Evolutionary conservation across 35 echinoderm and acorn worm species (phyloP).

Genomic region (Lytechinus variegatus): DNA sequence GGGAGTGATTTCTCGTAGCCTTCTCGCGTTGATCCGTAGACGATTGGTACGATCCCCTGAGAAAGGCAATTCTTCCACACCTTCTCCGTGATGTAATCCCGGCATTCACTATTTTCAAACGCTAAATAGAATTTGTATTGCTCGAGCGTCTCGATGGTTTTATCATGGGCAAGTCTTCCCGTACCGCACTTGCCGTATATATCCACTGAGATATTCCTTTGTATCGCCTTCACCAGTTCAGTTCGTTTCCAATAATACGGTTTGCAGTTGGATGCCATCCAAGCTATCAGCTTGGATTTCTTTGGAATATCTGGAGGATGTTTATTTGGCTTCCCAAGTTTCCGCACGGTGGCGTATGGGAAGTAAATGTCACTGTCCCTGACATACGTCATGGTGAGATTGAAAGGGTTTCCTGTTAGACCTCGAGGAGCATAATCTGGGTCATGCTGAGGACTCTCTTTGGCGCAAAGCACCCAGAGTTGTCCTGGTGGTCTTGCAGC

Average conservation of each 20-base stretch:
- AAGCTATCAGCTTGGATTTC: conserved; percentile 62
- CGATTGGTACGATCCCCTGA: conserved; percentile 60
- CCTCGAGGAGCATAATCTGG: background rate
- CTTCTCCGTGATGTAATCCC: conserved; percentile 81
- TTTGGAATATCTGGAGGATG: conserved; percentile 31
- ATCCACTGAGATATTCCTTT: conserved; percentile 55
- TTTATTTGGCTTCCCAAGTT: too few species aligned
- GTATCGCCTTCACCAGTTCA: conserved; percentile 41
- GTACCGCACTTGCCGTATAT: conserved; percentile 64
- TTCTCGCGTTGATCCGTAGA: conserved; percentile 55
- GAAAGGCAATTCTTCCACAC: conserved; percentile 47
- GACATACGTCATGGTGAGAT: background rate
- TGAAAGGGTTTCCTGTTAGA: background rate
- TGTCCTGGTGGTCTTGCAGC: background rate
- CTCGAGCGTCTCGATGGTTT: background rate
- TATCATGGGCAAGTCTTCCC: background rate
- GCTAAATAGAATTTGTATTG: background rate
- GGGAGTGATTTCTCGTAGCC: conserved; percentile 65
- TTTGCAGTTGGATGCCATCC: conserved; percentile 69
- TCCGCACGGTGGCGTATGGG: background rate
- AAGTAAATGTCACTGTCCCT: background rate
- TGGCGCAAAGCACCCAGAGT: background rate
- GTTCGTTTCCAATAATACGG: conserved; percentile 53
- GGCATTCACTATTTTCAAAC: conserved; percentile 66
- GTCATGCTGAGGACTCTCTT: conserved; percentile 8